Base-by-base conservation (phyloP, 2,888 invertebrate genomes). In the Phalangium opilio region DNA sequence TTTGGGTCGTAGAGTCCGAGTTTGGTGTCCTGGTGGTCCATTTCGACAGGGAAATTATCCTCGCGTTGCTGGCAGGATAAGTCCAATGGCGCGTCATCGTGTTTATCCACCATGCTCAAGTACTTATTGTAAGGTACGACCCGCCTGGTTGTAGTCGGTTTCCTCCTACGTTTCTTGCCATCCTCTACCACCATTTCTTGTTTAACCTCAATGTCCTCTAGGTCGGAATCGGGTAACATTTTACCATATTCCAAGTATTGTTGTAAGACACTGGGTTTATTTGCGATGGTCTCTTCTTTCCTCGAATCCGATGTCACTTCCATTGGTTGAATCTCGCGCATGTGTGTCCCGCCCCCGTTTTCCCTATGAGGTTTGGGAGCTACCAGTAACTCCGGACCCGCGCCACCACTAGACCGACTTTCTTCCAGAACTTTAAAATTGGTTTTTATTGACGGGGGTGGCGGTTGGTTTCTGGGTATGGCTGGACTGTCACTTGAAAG, bases 91-190 rank as follows among this genome's bases (percentile, higher is more conserved):
- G 41, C 18, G 32, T 46, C 36, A 17, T 52, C 46, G 43, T 49
- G 45, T 43, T 49, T 49, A 41, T 50, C 53, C 40, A 53, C 41
- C 20, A 53, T 43, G 17, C 50, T 51, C 12, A 53, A 42, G 38
- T 53, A 53, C 40, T 51, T 49, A n/a, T 42, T 39, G 48, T 53
- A 53, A 48, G 53, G 53, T 45, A 53, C 53, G n/a, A 53, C 45
- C 40, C 49, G 21, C 18, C 51, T 49, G 1, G 53, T 53, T 45
- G 49, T 49, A 1, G 43, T 33, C 2, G 53, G 53, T 18, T 53
- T 53, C 32, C 53, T 49, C 15, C 51, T 43, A 19, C 47, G 47
- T 34, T 50, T 53, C 20, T 41, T 47, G 11, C 20, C 47, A 12
- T n/a, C 39, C 42, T 11, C 32, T 18, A 3, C 11, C 10, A 12